Evolutionary conservation across 2,113 vertebrate species (phyloP), one percentile per base, ranked within the genome.

Genomic region (Phyllostomus hastatus): DNA sequence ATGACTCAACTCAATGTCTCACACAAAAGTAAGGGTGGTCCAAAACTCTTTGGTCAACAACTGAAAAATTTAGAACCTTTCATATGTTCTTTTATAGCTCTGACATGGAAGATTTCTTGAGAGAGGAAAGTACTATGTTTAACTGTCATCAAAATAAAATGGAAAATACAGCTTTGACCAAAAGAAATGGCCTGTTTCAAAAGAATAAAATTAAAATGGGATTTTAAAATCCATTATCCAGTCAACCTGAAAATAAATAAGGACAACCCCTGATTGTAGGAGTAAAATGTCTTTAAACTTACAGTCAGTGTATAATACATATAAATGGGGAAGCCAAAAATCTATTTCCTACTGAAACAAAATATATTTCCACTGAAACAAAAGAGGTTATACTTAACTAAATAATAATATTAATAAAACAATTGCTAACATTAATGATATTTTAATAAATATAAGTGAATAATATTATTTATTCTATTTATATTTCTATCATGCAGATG

Each of bases 131-230:
- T 79, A 94, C 82, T 95, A 57, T 90, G 87, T 96, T 95, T 94
- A 97, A 95, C 90, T 97, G 59, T 92, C 94, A 95, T 89, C 88
- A 88, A 96, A 93, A 90, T 90, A 92, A 95, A 97, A 88, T 91
- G 86, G 33, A 97, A 97, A 96, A 87, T 86, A 96, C 3, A 96
- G 57, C 78, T 96, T 95, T 95, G 91, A 90, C 67, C 73, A 91
- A 95, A 93, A 88, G 70, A 97, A 97, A 91, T 88, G 95, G 94
- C 89, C 75, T 91, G 70, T 95, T 93, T 82, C 92, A 35, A 96
- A 92, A 91, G 85, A 95, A 92, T 79, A 91, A 92, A 96, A 96
- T 97, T 95, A 96, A 97, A 94, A 92, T 28, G 69, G 41, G 43
- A 80, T 88, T 95, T 97, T 92, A 82, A 84, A 91, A 92, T 92